phyloP scores from a whole-genome alignment of 2,888 invertebrate species.

The Linnaemya tessellans region DNA sequence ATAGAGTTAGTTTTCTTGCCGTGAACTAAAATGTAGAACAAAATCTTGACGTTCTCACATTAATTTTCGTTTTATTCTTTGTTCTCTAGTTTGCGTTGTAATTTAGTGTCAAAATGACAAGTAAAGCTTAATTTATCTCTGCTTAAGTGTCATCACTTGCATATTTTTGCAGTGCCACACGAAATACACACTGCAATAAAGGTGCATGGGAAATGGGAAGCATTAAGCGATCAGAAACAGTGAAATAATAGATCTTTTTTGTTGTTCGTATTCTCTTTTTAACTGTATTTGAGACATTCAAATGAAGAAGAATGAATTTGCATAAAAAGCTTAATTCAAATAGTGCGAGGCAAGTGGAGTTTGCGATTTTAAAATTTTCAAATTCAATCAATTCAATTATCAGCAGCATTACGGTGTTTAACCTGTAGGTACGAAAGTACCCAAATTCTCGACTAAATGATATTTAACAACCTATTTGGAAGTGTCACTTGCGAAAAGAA shows the following conservation, averaged over 20 bases:
- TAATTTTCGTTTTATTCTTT: conserved; percentile 46
- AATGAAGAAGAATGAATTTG: conserved; percentile 22
- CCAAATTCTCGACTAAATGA: background rate
- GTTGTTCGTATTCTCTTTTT: conserved; percentile 19
- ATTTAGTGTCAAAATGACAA: conserved; percentile 62
- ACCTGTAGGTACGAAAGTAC: conserved; percentile 22
- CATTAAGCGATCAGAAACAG: conserved; percentile 21
- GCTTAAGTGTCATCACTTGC: conserved; percentile 58
- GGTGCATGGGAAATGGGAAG: conserved; percentile 47
- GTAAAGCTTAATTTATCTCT: conserved; percentile 65
- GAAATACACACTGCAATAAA: background rate
- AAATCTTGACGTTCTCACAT: conserved; percentile 53
- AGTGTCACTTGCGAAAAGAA: conserved; percentile 2
- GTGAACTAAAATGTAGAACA: conserved; percentile 45
- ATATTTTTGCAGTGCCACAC: conserved; percentile 16
- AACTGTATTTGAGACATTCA: conserved; percentile 21
- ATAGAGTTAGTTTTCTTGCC: conserved; percentile 12
- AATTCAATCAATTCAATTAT: conserved; percentile 25
- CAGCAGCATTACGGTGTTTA: background rate
- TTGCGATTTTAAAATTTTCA: conserved; percentile 8
- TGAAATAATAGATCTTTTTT: conserved; percentile 30
- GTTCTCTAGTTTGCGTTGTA: conserved; percentile 36
- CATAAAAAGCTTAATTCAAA: conserved; percentile 51
- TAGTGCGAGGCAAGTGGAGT: conserved; percentile 12
- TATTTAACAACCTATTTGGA: background rate